Percentiles rank a stretch among this genome's conserved stretches.
phyloP scores from a whole-genome alignment of 2,797 vertebrate genomes.

The Helostoma temminkii region DNA sequence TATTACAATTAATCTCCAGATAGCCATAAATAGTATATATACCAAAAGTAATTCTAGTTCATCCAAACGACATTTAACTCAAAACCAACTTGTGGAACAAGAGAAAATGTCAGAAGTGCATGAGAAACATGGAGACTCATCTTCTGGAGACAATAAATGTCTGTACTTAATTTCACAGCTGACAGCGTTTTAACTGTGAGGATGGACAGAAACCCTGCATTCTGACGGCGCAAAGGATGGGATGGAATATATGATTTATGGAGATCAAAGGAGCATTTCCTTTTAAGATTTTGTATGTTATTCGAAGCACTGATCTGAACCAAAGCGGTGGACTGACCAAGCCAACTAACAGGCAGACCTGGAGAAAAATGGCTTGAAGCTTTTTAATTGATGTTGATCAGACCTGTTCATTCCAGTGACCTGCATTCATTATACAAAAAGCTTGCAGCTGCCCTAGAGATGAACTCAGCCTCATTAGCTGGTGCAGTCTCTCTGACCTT shows the following conservation, averaged over 20 bases:
- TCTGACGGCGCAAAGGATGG: background rate
- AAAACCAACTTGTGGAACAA: too few relatives aligned
- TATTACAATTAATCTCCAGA: too few relatives aligned
- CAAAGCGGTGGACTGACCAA: background rate
- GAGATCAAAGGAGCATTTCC: background rate
- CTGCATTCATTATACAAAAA: constrained; percentile 4
- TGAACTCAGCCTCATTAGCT: constrained; percentile 3
- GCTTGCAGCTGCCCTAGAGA: constrained; percentile 5
- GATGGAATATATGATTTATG: background rate
- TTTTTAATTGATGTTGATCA: constrained; percentile 9
- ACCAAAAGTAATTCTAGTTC: too few relatives aligned
- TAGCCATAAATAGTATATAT: too few relatives aligned
- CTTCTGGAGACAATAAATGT: background rate
- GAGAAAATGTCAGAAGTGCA: too few relatives aligned
- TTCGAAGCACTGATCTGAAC: background rate
- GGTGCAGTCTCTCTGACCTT: constrained; percentile 71
- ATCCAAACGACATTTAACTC: too few relatives aligned
- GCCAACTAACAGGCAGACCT: background rate
- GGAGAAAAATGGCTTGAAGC: background rate
- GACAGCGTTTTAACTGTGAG: background rate
- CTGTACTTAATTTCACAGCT: background rate
- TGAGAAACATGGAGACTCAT: background rate
- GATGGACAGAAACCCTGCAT: background rate
- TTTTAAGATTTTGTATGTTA: too few relatives aligned
- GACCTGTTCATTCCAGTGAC: background rate